Evolutionary conservation across 2,888 invertebrate genomes (phyloP).

Genomic region (Thecophora atra): DNA sequence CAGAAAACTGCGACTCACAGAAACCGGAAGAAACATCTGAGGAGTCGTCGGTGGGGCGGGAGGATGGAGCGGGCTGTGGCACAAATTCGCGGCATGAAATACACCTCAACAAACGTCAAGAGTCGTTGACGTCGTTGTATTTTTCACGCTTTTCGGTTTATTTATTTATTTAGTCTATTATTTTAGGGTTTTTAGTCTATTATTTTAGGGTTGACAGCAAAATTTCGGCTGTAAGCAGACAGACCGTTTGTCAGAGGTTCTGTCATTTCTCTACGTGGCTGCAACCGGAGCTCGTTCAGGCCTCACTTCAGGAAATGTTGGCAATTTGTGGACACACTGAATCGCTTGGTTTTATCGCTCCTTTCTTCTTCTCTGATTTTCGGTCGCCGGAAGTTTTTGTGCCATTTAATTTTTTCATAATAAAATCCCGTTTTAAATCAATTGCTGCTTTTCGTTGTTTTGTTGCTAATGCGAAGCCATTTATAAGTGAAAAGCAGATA

Average conservation of each 20-base stretch:
- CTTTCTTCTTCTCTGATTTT: constrained; percentile 2
- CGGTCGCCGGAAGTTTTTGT: constrained; percentile 17
- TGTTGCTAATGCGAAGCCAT: neutral
- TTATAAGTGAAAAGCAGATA: constrained; percentile 14
- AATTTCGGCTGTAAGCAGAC: neutral
- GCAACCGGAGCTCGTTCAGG: neutral
- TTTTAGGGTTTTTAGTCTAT: neutral
- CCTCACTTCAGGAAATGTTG: constrained; percentile 55
- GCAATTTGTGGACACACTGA: constrained; percentile 59
- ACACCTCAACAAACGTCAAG: constrained; percentile 15
- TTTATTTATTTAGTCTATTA: neutral
- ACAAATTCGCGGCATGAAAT: neutral
- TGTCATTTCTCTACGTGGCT: neutral
- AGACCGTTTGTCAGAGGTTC: constrained; percentile 27
- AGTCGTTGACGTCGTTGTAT: constrained; percentile 48
- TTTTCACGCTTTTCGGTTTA: constrained; percentile 47
- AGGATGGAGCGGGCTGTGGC: neutral
- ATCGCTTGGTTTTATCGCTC: constrained; percentile 11
- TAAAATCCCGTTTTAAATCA: constrained; percentile 2
- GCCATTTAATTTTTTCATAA: constrained; percentile 19
- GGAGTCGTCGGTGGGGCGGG: neutral
- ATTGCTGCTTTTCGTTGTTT: constrained; percentile 5
- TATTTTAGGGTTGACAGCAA: neutral
- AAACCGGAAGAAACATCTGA: neutral
- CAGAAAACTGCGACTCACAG: no score